Evolutionary conservation across 1,140 invertebrate genomes (phyloP), one percentile per base, ranked within the genome.

Genomic region (Megalopta genalis): DNA sequence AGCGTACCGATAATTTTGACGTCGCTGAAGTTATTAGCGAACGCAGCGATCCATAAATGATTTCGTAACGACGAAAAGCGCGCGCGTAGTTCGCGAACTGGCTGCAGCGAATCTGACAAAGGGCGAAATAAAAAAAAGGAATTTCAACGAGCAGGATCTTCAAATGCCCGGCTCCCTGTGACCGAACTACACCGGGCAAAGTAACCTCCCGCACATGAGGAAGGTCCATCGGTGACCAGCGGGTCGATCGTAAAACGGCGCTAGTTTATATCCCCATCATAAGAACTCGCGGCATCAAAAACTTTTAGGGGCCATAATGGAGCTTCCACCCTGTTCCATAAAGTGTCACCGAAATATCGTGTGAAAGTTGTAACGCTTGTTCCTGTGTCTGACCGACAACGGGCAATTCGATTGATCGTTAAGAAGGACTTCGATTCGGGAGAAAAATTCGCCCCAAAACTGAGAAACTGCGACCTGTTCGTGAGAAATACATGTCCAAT

Each of bases 231-330:
- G 54, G 54, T 57, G 54, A 57, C 54, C 54, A 57, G 21, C 54
- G 54, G 54, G 54, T 57, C 54, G 54, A 57, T 57, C 54, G 54
- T 57, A 57, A 57, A 57, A 57, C 54, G n/a, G 54, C 54, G 54
- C 54, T n/a, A 57, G 54, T 57, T 57, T 57, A 57, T 57, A n/a
- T n/a, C 54, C n/a, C n/a, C 54, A n/a, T 57, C 54, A 57, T 57
- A 57, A 57, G 54, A 57, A 57, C 54, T 57, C 18, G 54, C 54
- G n/a, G 54, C 54, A 57, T 57, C 54, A 57, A 57, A 57, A 57
- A 57, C 54, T 57, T 57, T 57, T 57, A 57, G 54, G 54, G 54
- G 54, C 54, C 54, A 57, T 57, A 57, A n/a, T 9, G 21, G 54
- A n/a, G n/a, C 54, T 57, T 57, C 54, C 21, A 8, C 21, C 54